Evolutionary conservation across 2,113 vertebrate species (phyloP).

Genomic region (Smithornis capensis): DNA sequence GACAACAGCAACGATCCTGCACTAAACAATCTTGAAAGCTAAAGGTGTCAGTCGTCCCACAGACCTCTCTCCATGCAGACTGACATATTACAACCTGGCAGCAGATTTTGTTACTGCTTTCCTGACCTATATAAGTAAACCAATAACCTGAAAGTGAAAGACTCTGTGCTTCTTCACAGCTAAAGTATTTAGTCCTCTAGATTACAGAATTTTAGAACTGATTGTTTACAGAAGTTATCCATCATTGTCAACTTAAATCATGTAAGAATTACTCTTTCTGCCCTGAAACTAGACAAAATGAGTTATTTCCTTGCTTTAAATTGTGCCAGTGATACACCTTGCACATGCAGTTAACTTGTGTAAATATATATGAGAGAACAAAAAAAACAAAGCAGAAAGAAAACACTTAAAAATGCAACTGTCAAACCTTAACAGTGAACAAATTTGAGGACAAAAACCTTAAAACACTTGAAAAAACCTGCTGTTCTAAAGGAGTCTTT

Average conservation of each 20-base stretch:
- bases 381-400: not conserved
- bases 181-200: not conserved
- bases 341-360: not conserved
- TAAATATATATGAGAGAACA: not conserved
- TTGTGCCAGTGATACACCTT: not conserved
- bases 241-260: not conserved
- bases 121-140: not conserved
- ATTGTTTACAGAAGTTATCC: not conserved
- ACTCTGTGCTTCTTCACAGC: not conserved
- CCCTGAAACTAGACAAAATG: not conserved
- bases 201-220: not conserved
- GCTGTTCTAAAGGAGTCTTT: not conserved
- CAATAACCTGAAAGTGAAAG: conserved; percentile 12
- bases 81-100: not conserved
- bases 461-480: not conserved
- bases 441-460: not conserved
- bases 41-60: not conserved
- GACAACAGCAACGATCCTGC: not conserved
- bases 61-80: not conserved
- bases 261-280: not conserved
- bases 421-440: not conserved
- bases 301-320: not conserved
- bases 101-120: conserved; percentile 8
- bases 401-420: not conserved
- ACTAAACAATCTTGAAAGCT: not conserved